Conservation (phyloP, 2,113 vertebrate genomes). For the Protobothrops mucrosquamatus region DNA sequence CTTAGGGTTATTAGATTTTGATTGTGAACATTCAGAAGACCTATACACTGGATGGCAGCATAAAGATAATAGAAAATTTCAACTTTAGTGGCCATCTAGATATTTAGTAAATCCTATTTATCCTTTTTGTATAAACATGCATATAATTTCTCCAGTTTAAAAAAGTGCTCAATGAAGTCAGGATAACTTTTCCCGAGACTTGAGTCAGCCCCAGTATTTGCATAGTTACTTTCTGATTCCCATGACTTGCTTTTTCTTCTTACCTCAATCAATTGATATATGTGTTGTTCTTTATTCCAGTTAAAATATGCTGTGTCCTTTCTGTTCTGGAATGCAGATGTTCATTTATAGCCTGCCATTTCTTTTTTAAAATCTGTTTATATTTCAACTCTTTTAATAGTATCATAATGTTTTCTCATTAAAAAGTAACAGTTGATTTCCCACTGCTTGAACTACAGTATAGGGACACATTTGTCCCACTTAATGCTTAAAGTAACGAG, state of each 20-base stretch:
- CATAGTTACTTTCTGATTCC: neutral
- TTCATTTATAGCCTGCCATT: neutral
- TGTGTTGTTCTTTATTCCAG: neutral
- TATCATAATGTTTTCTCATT: neutral
- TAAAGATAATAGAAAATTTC: neutral
- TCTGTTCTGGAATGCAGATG: neutral
- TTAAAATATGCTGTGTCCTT: neutral
- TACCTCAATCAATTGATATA: neutral
- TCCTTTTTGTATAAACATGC: neutral
- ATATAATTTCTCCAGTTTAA: neutral
- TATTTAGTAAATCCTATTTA: neutral
- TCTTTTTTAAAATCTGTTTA: neutral
- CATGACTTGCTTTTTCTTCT: neutral
- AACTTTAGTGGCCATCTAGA: neutral
- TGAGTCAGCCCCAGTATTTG: neutral
- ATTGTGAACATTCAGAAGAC: neutral
- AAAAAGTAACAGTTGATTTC: neutral
- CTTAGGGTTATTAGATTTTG: neutral
- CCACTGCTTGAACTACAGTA: neutral
- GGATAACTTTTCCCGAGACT: neutral
- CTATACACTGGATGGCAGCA: neutral
- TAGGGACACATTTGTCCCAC: neutral
- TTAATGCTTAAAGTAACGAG: neutral
- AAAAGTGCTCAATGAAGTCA: neutral
- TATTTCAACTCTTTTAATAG: neutral